Evolutionary conservation across 2,888 invertebrate genomes (phyloP).

Genomic region (Hofmannophila pseudospretella): DNA sequence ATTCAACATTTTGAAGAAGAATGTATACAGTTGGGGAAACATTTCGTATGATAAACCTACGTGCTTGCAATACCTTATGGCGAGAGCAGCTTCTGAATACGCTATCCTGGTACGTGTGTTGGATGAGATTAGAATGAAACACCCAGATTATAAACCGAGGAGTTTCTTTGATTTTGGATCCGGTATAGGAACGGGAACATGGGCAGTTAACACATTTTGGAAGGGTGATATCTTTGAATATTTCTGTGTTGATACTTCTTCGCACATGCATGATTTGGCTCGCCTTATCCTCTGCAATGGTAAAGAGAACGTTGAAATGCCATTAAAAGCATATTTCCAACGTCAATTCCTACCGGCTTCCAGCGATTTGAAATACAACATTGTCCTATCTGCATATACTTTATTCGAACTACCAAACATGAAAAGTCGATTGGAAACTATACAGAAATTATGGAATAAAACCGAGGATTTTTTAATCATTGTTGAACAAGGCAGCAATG

Average conservation of each 20-base stretch:
- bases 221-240: conserved; percentile 85
- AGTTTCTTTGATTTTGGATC: conserved; percentile 95
- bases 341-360: conserved; percentile 89
- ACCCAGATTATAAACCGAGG: conserved; percentile 83
- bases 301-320: conserved; percentile 77
- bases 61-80: conserved; percentile 83
- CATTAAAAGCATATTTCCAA: conserved; percentile 81
- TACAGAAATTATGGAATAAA: conserved; percentile 91
- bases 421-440: conserved; percentile 80
- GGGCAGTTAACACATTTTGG: conserved; percentile 90
- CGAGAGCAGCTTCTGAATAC: conserved; percentile 86
- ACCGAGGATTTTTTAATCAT: conserved; percentile 89
- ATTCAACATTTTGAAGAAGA: conserved; percentile 75
- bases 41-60: conserved; percentile 82
- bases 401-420: conserved; percentile 87
- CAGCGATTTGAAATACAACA: conserved; percentile 80
- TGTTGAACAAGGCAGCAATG: conserved; percentile 89
- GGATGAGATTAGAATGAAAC: conserved; percentile 82
- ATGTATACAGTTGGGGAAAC: conserved; percentile 85
- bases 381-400: conserved; percentile 89
- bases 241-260: conserved; percentile 89
- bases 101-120: conserved; percentile 83
- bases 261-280: conserved; percentile 89
- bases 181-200: conserved; percentile 90
- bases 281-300: conserved; percentile 83